Conservation (phyloP, 1,140 invertebrate genomes). For the Bemisia tabaci region DNA sequence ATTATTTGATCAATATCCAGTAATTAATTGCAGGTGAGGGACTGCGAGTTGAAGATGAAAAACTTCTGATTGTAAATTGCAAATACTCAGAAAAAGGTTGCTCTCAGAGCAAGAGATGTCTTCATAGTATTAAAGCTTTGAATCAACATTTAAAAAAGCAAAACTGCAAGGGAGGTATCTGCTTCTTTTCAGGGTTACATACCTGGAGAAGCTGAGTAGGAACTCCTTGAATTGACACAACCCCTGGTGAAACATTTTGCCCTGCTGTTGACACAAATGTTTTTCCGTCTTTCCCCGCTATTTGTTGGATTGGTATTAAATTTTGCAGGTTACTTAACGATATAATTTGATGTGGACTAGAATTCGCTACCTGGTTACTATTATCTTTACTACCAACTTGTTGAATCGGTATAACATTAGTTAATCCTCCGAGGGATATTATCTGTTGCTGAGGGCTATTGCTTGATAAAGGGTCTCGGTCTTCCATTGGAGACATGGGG, state of each 20-base stretch:
- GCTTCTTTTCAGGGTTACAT: too few relatives aligned
- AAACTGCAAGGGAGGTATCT: too few relatives aligned
- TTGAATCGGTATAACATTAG: not conserved
- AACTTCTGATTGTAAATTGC: too few relatives aligned
- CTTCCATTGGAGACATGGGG: not conserved
- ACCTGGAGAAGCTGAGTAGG: not conserved
- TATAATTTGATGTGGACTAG: not conserved
- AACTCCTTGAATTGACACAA: not conserved
- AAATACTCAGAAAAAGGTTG: too few relatives aligned
- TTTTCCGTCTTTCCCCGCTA: not conserved
- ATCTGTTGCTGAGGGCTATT: not conserved
- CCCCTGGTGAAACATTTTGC: not conserved
- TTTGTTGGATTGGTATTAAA: not conserved
- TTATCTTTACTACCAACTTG: not conserved
- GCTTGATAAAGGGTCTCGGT: not conserved
- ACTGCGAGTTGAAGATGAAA: too few relatives aligned
- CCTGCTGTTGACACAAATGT: not conserved
- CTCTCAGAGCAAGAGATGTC: too few relatives aligned
- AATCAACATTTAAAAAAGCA: too few relatives aligned
- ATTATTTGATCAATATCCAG: too few relatives aligned
- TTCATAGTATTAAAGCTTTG: too few relatives aligned
- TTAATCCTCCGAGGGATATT: not conserved
- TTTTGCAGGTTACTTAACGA: not conserved
- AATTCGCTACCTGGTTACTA: not conserved
- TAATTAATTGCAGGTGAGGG: too few relatives aligned